Evolutionary conservation across 2,113 vertebrate species (phyloP), one percentile per base, ranked within the genome.

Genomic region (Cricetomys ansorgei): DNA sequence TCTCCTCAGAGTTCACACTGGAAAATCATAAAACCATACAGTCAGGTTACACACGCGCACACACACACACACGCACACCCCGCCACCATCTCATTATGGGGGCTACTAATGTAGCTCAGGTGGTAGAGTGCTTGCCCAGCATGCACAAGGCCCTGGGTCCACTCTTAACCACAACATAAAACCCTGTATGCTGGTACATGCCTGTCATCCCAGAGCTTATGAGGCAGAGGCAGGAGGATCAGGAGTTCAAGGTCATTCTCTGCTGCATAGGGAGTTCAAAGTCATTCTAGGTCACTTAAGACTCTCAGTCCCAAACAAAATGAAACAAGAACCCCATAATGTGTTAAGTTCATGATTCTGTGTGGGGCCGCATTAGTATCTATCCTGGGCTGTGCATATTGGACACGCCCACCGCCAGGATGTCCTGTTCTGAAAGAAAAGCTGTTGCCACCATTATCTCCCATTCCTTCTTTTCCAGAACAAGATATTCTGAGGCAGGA

Each of bases 401-500:
- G 67, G 86, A 59, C n/a, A 23, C 53, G 48, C 55, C 53, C 43
- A 9, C 55, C 40, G 7, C 37, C 16, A 37, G 1, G 65, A n/a
- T 37, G 70, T 75, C 48, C 88, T 8, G 2, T 40, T 55, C 64
- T 12, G 25, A 53, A 89, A 67, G 83, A 50, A 86, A 67, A 67
- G 16, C 2, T 1, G 3, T 31, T 1, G 3, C 65, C 2, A 4
- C 2, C 23, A 1, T 1, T 0, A 19, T 16, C 45, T 87, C 48
- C 89, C 40, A 3, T 40, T 88, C 85, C 80, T 94, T 96, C 83
- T 97, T 37, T 98, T 98, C 80, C 98, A 99, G 99, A 99, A 70
- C 99, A 99, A 99, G 99, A 99, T 97, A 99, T 99, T 97, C 99
- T 99, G 95, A 99, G 99, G 17, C 99, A 99, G 99, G 99, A 99